Base-by-base conservation (phyloP, 1,140 invertebrate genomes). In the Zaprionus capensis region DNA sequence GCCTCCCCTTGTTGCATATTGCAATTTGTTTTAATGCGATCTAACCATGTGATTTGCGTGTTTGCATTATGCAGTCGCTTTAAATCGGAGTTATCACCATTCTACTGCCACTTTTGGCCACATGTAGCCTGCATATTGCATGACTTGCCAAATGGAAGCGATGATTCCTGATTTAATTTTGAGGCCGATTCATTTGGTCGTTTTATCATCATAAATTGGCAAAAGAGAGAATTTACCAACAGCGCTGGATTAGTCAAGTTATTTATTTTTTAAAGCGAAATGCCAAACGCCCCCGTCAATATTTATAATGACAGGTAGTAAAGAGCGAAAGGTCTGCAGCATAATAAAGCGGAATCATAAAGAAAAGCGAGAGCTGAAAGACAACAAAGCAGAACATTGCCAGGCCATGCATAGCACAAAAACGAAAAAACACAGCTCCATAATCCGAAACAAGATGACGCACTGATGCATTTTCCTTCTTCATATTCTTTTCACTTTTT, bases 21-120 rank as follows among this genome's bases (percentile, higher is more conserved):
- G 59, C 62, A 53, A 85, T 85, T 85, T 79, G 55, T 78, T 76
- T 73, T 80, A 79, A 86, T 82, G 49, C 71, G 15, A 62, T 66
- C 62, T 53, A 67, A 65, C 68, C 73, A 88, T 71, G 71, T 76
- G 68, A 88, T 81, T 71, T 63, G 49, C 58, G 26, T 63, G 61
- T 86, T 86, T 71, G 66, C 67, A 73, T 70, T 81, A 68, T 82
- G 68, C 46, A 51, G 20, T 12, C 20, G 11, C 46, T 14, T 24
- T 51, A 58, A 49, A 62, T 57, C n/a, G 58, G n/a, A 70, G 12
- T 24, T 55, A 70, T 53, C 66, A 53, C 14, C 36, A 46, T n/a
- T 65, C 7, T 46, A 46, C n/a, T 46, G 1, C 41, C 41, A 44
- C 7, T 38, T 26, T 49, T 57, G 49, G 44, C 59, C 5, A 28